These are phyloP conservation scores for Pecten maximus DNA, from an alignment of 2,888 invertebrate genomes.

Conservation along the genomic window DNA sequence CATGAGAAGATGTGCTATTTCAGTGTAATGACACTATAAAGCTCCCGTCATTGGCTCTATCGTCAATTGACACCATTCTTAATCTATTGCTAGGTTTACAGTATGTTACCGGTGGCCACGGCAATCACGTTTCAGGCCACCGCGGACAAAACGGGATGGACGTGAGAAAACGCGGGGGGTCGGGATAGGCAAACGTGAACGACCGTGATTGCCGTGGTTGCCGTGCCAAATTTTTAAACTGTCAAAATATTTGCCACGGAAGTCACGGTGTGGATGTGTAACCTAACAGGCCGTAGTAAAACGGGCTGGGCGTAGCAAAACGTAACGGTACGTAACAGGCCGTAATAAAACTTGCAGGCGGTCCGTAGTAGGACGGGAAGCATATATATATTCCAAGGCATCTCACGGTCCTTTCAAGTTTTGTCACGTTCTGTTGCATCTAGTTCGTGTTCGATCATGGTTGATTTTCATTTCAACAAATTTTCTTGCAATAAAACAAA, in stretches of 20 bases:
- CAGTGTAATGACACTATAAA: too few relatives aligned
- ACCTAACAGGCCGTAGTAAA: slow-evolving; percentile 33
- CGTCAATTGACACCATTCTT: too few relatives aligned
- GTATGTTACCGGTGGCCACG: slow-evolving; percentile 39
- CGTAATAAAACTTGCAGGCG: slow-evolving; percentile 44
- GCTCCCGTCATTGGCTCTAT: too few relatives aligned
- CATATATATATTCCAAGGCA: slow-evolving; percentile 35
- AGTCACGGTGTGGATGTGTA: slow-evolving; percentile 2
- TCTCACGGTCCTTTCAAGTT: slow-evolving; percentile 36
- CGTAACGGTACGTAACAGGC: slow-evolving; percentile 42
- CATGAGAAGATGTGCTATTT: too few relatives aligned
- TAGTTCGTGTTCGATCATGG: too few relatives aligned
- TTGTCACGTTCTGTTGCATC: too few relatives aligned
- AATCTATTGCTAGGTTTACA: slow-evolving; percentile 7
- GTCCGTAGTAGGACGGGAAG: slow-evolving; percentile 46
- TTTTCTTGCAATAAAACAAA: too few relatives aligned
- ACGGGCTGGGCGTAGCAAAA: slow-evolving; percentile 43
- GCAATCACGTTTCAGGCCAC: slow-evolving; percentile 40
- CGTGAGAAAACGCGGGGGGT: slow-evolving; percentile 47
- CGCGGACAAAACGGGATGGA: slow-evolving; percentile 28
- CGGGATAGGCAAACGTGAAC: background rate
- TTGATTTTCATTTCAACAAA: too few relatives aligned
- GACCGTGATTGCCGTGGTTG: slow-evolving; percentile 43
- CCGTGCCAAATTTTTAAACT: slow-evolving; percentile 46
- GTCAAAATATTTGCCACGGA: slow-evolving; percentile 49